Percentiles rank a stretch among this genome's conserved stretches.
These are phyloP conservation scores for Pseudomyrmex flavicornis DNA, from an alignment of 1,140 invertebrate genomes.

Conservation along the genomic window DNA sequence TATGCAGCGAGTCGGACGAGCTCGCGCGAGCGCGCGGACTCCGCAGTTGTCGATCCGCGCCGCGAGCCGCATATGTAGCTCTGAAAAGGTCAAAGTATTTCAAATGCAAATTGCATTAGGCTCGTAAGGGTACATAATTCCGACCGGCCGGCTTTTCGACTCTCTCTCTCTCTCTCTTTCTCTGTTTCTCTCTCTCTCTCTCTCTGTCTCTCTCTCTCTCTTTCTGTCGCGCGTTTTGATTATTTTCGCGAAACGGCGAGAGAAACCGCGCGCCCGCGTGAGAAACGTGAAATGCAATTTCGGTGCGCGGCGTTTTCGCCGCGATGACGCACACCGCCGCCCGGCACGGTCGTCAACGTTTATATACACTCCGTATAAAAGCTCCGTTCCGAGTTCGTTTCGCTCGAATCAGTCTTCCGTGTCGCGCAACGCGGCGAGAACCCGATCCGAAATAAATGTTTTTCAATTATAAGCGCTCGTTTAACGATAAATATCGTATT, in stretches of 20 bases:
- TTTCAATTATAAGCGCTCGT: too few species aligned
- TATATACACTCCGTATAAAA: neutral
- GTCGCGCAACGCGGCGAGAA: neutral
- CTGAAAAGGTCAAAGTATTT: constrained; percentile 74
- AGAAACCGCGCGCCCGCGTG: neutral
- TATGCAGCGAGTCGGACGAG: neutral
- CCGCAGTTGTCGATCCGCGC: too few species aligned
- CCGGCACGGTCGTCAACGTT: neutral
- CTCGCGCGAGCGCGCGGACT: neutral
- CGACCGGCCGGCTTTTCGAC: constrained; percentile 5
- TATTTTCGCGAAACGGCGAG: constrained; percentile 50
- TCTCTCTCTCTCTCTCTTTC: too few species aligned
- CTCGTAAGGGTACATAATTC: constrained; percentile 58
- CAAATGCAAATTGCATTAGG: constrained; percentile 74
- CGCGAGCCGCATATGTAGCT: constrained; percentile 23
- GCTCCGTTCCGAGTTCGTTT: neutral
- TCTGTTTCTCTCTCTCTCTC: too few species aligned
- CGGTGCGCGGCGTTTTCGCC: neutral
- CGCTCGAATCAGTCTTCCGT: neutral
- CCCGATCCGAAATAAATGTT: too few species aligned
- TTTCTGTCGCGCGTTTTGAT: constrained; percentile 54
- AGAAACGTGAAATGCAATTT: constrained; percentile 62
- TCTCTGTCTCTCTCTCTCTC: too few species aligned
- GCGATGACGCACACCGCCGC: neutral
- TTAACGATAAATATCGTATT: neutral